A percentile compares a stretch with the other conserved stretches of the same genome.
Conservation (phyloP, 2,113 vertebrate species). For the Steatornis caripensis region DNA sequence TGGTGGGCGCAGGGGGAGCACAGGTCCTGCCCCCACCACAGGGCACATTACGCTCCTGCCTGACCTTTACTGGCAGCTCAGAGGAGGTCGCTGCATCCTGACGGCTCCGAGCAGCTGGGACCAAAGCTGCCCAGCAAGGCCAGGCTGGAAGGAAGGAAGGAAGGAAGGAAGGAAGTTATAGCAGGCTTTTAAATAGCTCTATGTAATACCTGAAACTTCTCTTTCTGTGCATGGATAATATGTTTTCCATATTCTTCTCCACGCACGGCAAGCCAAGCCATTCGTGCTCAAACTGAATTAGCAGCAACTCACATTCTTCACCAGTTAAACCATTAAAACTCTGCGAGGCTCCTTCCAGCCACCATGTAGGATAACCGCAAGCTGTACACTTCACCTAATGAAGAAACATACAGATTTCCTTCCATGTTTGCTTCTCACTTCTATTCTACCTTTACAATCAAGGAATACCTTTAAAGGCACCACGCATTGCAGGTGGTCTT, state of each 20-base stretch:
- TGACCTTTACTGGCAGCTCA: neutral
- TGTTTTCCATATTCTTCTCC: conserved; percentile 14
- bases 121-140: neutral
- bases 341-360: neutral
- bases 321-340: neutral
- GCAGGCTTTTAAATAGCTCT: conserved; percentile 15
- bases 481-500: neutral
- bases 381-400: neutral
- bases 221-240: neutral
- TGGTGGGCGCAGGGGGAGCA: fast-evolving
- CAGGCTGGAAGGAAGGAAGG: conserved; percentile 54
- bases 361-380: fast-evolving
- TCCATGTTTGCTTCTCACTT: neutral
- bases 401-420: neutral
- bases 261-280: neutral
- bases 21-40: neutral
- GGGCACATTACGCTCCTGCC: neutral
- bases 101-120: neutral
- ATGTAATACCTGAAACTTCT: conserved; percentile 35
- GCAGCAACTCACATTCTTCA: neutral
- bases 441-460: neutral
- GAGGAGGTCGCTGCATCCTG: neutral
- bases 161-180: conserved; percentile 63
- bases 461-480: neutral
- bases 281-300: neutral